Evolutionary conservation across 2,113 vertebrate genomes (phyloP).

Genomic region (Tauraco erythrolophus): DNA sequence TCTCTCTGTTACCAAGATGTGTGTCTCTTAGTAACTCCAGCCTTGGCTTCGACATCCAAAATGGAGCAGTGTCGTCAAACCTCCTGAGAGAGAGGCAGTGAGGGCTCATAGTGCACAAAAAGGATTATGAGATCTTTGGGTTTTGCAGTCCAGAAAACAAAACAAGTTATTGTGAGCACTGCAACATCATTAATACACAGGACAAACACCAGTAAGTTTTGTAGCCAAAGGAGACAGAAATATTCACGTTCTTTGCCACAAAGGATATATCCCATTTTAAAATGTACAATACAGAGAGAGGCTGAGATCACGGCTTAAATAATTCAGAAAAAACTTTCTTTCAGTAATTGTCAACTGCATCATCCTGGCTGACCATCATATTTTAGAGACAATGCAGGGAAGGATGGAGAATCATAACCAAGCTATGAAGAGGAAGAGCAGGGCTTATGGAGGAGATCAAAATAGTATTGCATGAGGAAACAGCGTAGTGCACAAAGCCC

Average conservation of each 20-base stretch:
- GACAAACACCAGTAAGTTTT: background rate
- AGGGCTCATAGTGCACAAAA: background rate
- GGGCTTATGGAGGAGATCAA: background rate
- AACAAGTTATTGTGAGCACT: background rate
- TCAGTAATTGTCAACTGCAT: accelerated
- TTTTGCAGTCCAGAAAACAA: background rate
- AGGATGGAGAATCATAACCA: background rate
- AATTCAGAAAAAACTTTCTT: background rate
- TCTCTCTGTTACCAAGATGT: background rate
- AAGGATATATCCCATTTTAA: background rate
- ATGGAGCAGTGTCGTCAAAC: background rate
- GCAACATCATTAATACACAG: background rate
- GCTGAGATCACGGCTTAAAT: background rate
- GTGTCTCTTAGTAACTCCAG: background rate
- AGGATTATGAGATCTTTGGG: background rate
- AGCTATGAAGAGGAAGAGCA: background rate
- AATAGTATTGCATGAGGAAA: background rate
- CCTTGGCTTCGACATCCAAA: background rate
- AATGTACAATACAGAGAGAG: accelerated
- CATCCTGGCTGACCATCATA: background rate
- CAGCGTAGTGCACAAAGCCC: background rate
- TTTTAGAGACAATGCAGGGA: background rate
- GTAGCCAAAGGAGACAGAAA: background rate
- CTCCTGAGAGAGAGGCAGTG: accelerated
- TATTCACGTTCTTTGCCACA: background rate